Evolutionary conservation across 2,888 invertebrate genomes (phyloP), one percentile per base, ranked within the genome.

Genomic region (Cerastoderma edule): DNA sequence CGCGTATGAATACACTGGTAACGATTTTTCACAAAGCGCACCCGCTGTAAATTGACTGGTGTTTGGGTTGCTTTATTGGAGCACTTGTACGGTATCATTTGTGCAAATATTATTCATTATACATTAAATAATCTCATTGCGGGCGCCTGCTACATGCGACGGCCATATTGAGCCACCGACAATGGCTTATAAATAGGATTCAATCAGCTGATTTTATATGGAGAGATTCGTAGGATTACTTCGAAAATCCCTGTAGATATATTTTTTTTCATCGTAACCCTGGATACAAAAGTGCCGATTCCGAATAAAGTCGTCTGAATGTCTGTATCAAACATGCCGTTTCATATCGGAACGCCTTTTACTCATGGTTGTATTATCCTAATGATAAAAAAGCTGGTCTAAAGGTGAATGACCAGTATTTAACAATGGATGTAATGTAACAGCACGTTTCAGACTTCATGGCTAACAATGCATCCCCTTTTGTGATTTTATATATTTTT

Each of bases 91-190:
- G 60, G 39, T 60, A 60, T 60, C 60, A 39, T 33, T 39, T 33
- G 33, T 33, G 60, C 60, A 60, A 60, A 60, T 60, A 60, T 60
- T 60, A 60, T 60, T 60, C 60, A 60, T 60, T 39, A 60, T 60
- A 60, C 33, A 60, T 60, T 50, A 56, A 27, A 60, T 60, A 60
- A 60, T 60, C 39, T 33, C 60, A 60, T 60, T 60, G 33, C 13
- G 33, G 30, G 60, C 35, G 60, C 8, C 60, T 60, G 60, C 60
- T 60, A 60, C 60, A 60, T 60, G 35, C 60, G 60, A 39, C 27
- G 60, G 60, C 39, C 39, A 60, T 60, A 60, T 60, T 39, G 60
- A 60, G 22, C 4, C 39, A 22, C 19, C 27, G 33, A 60, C 60
- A 60, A 60, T 60, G 39, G 60, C 35, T 60, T 60, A 60, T 60